Conservation (phyloP, 2,888 invertebrate species). For the Yponomeuta malinellus region DNA sequence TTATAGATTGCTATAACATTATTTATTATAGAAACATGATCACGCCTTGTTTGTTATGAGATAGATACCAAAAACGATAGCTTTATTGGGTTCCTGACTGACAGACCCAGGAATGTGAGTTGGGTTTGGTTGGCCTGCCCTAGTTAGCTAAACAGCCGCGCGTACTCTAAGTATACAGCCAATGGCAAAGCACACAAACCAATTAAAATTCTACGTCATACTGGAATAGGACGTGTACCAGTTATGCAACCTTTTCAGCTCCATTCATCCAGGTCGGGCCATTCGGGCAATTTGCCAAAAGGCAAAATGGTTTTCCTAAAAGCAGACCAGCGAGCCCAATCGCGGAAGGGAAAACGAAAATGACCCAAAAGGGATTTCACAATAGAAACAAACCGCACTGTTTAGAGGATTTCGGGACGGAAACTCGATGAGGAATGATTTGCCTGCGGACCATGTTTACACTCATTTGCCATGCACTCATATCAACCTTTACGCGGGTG, state of each 20-base stretch:
- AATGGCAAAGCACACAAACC: background rate
- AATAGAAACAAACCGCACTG: too few species aligned
- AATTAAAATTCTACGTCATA: constrained; percentile 4
- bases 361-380: background rate
- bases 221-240: background rate
- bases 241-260: constrained; percentile 2
- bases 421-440: background rate
- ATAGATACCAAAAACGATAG: too few species aligned
- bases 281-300: constrained; percentile 9
- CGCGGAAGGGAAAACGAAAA: background rate
- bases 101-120: background rate
- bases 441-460: background rate
- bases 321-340: background rate
- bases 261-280: background rate
- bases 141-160: background rate
- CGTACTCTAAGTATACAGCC: background rate
- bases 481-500: too few species aligned
- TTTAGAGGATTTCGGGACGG: too few species aligned
- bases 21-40: too few species aligned
- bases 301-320: background rate
- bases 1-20: too few species aligned
- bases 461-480: background rate
- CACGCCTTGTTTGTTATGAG: too few species aligned
- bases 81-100: too few species aligned
- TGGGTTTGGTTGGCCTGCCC: background rate